Evolutionary conservation across 2,113 vertebrate species (phyloP).

Genomic region (Neodon shergylaensis): DNA sequence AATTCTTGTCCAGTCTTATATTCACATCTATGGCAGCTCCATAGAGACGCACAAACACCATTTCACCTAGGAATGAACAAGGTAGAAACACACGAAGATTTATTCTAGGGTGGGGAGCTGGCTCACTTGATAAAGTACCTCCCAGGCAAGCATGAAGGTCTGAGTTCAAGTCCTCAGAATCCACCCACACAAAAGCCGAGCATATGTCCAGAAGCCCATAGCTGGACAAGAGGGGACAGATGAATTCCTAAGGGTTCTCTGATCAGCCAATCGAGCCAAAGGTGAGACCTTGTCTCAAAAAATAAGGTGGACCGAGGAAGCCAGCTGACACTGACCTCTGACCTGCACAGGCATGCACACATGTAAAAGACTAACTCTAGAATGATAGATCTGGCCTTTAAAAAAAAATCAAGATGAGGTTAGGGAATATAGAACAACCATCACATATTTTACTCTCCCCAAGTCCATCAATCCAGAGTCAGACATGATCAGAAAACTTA

Average conservation of each 20-base stretch:
- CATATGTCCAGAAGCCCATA: not conserved
- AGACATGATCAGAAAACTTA: conserved; percentile 42
- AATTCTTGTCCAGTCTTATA: conserved; percentile 87
- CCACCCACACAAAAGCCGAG: not conserved
- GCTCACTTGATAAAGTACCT: not conserved
- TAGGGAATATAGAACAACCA: not conserved
- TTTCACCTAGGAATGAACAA: conserved; percentile 87
- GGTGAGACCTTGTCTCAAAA: not conserved
- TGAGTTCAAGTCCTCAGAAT: not conserved
- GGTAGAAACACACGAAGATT: not conserved
- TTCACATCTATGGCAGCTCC: conserved; percentile 88
- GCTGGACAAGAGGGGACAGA: too few relatives aligned
- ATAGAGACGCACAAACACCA: conserved; percentile 85
- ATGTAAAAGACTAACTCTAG: conserved; percentile 23
- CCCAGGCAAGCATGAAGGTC: not conserved
- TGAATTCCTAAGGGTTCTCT: not conserved
- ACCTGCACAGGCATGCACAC: not conserved
- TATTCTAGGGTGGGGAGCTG: not conserved
- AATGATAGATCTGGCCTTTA: not conserved
- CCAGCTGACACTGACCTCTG: not conserved
- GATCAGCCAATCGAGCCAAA: not conserved
- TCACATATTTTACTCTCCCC: not conserved
- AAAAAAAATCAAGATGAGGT: not conserved
- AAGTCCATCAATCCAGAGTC: not conserved
- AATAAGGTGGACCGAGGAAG: not conserved